Base-by-base conservation (phyloP, 2,888 invertebrate genomes). In the Prenolepis imparis region DNA sequence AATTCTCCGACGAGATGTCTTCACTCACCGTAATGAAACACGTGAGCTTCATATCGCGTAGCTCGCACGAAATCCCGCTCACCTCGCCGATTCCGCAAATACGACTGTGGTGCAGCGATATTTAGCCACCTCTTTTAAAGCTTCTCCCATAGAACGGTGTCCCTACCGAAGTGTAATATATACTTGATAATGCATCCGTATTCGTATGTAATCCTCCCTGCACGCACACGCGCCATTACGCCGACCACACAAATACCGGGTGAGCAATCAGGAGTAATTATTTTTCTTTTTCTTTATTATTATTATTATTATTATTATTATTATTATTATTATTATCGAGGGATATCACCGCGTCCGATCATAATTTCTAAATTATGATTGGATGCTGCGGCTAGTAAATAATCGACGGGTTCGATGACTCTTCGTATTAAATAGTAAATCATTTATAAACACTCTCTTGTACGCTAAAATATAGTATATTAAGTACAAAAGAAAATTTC, bases 21-120 rank as follows among this genome's bases (percentile, higher is more conserved):
- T 77, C 90, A 91, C 93, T 93, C 92, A 93, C 93, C 92, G 88
- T 91, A 88, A 91, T 82, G 48, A 93, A 87, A 87, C 88, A 90
- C 85, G 89, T 86, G 90, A 93, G 90, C 90, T 85, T 93, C 93
- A 93, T 93, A 80, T 89, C 87, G 52, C 52, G 86, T 64, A 24
- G 88, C 85, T 85, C 83, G 83, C 88, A 88, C 85, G 81, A 86
- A 87, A 83, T 90, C 84, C 84, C 86, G 90, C 87, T 85, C 88
- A 86, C 90, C 87, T 87, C 86, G 87, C 90, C 86, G 83, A 89
- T 88, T 89, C 88, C 89, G 85, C 89, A 77, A 88, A 83, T 87
- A 86, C 90, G 88, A 90, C 92, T 92, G 92, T 88, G 87, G 85
- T 82, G 78, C 83, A 82, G 64, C 84, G 75, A 86, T 85, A 87